These are phyloP conservation scores for Euleptes europaea DNA, from an alignment of 2,113 vertebrate genomes.

Conservation along the genomic window DNA sequence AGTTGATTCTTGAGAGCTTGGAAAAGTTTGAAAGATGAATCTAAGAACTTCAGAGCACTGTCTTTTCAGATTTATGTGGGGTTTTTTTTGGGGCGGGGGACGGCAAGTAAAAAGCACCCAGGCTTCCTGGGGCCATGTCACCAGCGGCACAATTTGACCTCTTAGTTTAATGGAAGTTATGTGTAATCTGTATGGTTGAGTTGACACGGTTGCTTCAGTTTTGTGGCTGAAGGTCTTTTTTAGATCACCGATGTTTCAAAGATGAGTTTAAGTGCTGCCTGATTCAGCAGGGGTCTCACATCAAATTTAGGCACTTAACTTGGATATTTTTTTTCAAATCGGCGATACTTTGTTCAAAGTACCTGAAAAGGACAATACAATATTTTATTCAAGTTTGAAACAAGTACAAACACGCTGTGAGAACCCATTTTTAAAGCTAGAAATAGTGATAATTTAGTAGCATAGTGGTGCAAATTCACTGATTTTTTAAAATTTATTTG, in stretches of 20 bases:
- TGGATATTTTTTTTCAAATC: background rate
- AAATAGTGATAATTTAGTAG: background rate
- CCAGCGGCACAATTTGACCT: background rate
- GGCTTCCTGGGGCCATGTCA: background rate
- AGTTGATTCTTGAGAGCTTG: rapidly evolving
- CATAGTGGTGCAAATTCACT: background rate
- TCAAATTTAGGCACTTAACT: background rate
- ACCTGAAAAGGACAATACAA: background rate
- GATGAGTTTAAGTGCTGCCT: background rate
- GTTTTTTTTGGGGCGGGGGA: background rate
- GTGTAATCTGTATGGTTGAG: background rate
- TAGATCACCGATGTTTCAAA: background rate
- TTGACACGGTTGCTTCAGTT: background rate
- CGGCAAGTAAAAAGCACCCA: background rate
- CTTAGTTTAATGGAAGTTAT: background rate
- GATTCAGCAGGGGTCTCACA: background rate
- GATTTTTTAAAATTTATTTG: background rate
- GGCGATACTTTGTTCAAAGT: background rate
- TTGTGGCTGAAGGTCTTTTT: background rate
- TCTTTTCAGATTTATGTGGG: background rate
- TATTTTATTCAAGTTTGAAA: background rate
- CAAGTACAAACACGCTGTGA: background rate
- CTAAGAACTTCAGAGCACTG: background rate
- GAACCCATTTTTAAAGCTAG: too few species aligned
- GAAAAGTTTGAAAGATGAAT: background rate